Evolutionary conservation across 2,797 vertebrate genomes (phyloP).

Genomic region (Crocodylus rhombifer): DNA sequence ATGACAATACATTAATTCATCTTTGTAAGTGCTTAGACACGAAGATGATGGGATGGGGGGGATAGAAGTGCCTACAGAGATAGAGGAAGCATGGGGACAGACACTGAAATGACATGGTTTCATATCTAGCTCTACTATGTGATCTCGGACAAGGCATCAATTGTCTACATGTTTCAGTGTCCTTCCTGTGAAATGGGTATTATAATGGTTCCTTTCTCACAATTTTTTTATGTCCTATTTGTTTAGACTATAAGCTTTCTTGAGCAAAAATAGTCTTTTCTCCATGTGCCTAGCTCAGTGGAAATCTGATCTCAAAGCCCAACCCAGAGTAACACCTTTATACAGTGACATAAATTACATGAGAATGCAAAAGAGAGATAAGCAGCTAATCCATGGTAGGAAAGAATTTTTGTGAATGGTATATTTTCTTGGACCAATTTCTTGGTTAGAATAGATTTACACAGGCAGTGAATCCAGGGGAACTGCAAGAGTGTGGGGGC

Average conservation of each 20-base stretch:
- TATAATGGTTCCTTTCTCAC: neutral
- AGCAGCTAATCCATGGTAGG: too few relatives aligned
- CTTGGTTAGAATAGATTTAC: too few relatives aligned
- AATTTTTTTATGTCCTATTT: neutral
- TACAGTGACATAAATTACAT: too few relatives aligned
- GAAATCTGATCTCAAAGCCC: too few relatives aligned
- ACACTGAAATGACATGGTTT: neutral
- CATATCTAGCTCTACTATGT: neutral
- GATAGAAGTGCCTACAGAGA: neutral
- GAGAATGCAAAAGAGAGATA: too few relatives aligned
- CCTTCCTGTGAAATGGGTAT: neutral
- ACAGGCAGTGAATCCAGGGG: too few relatives aligned
- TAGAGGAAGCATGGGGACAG: neutral
- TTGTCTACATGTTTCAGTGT: neutral
- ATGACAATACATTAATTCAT: neutral
- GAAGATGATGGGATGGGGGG: rapidly evolving
- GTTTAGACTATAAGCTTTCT: neutral
- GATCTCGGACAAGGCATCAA: neutral
- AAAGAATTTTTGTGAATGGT: too few relatives aligned
- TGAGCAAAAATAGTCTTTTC: neutral
- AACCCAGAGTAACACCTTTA: too few relatives aligned
- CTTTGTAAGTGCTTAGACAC: neutral
- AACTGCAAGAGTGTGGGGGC: too few relatives aligned
- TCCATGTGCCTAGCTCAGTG: neutral
- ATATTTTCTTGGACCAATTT: too few relatives aligned